Conservation (phyloP, 2,797 vertebrate species). For the Hypotaenidia okinawae region DNA sequence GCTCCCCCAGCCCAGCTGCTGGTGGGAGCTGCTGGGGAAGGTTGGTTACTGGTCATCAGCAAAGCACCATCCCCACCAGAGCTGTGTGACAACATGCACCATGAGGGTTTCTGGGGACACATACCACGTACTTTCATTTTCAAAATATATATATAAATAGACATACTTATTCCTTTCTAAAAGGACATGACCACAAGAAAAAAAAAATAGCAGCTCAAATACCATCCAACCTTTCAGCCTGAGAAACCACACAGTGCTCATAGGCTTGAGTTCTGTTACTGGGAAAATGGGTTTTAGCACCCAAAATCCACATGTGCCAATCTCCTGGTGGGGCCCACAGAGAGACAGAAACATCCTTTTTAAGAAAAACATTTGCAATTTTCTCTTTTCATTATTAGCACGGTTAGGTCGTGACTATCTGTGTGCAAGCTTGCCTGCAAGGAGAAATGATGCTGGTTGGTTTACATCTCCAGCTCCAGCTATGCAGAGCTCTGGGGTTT, state of each 20-base stretch:
- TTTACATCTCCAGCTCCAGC: background rate
- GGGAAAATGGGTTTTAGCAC: constrained; percentile 50
- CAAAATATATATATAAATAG: constrained; percentile 60
- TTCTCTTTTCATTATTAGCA: constrained; percentile 27
- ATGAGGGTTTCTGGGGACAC: background rate
- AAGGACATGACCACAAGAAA: background rate
- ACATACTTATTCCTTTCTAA: constrained; percentile 25
- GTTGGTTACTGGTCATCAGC: background rate
- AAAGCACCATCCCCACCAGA: background rate
- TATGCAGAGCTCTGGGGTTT: background rate
- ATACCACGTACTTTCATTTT: constrained; percentile 30
- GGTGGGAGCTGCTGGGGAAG: background rate
- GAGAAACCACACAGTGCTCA: constrained; percentile 49
- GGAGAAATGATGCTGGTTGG: background rate
- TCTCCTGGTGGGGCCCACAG: constrained; percentile 29
- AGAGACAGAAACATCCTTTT: constrained; percentile 57
- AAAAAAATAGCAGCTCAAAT: background rate
- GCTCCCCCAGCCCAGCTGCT: background rate
- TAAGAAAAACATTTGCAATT: constrained; percentile 1
- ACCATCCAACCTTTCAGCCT: constrained; percentile 37
- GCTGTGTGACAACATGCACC: background rate
- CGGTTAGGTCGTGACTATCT: constrained; percentile 1
- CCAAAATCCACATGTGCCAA: background rate
- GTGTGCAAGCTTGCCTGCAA: background rate
- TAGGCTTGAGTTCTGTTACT: constrained; percentile 26